Conservation (phyloP, 1,140 invertebrate genomes). For the Galendromus occidentalis region DNA sequence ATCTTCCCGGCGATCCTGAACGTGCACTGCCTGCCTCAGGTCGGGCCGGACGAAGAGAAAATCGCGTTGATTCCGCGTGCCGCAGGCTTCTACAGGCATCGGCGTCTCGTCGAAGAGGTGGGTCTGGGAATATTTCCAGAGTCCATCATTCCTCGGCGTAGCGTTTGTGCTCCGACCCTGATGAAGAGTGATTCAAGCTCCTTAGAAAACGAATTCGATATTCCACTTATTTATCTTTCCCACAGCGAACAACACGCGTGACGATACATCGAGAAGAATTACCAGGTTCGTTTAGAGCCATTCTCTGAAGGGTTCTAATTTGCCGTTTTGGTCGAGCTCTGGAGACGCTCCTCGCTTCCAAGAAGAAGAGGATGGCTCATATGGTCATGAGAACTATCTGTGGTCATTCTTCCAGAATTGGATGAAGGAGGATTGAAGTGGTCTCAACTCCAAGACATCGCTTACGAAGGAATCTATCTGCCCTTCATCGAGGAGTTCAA, state of each 20-base stretch:
- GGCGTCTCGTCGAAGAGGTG: background rate
- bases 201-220: background rate
- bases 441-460: background rate
- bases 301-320: background rate
- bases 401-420: background rate
- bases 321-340: background rate
- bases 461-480: background rate
- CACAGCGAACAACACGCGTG: background rate
- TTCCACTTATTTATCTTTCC: background rate
- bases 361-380: background rate
- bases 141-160: too few species aligned
- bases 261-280: background rate
- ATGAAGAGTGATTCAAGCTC: background rate
- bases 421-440: background rate
- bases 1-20: background rate
- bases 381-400: background rate
- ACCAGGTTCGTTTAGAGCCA: background rate
- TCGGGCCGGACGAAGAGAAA: background rate
- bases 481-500: background rate
- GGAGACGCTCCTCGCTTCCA: background rate
- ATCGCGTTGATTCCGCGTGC: background rate
- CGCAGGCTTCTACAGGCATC: background rate
- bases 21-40: background rate
- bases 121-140: background rate
- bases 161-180: background rate